These are phyloP conservation scores for Andrena trimmerana DNA, from an alignment of 2,888 invertebrate species.

Conservation along the genomic window DNA sequence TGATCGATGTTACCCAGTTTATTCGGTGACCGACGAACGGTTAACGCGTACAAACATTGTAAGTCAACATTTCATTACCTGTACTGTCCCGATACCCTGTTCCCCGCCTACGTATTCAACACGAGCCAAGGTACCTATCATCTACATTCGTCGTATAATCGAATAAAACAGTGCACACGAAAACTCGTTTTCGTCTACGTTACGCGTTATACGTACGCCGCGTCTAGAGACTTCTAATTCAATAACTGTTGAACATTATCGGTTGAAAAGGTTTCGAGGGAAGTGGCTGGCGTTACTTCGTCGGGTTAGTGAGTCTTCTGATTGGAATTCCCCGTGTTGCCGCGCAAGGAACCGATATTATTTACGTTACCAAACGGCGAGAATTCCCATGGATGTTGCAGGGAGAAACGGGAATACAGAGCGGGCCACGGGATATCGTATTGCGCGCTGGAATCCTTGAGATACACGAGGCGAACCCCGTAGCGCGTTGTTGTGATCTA, in stretches of 20 bases:
- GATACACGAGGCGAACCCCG: conserved; percentile 86
- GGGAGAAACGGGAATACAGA: background rate
- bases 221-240: background rate
- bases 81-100: background rate
- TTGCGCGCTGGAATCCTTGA: conserved; percentile 84
- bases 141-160: background rate
- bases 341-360: too few relatives aligned
- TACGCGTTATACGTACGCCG: background rate
- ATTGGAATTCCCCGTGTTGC: too few relatives aligned
- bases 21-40: background rate
- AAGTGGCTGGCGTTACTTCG: background rate
- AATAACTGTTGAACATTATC: conserved; percentile 13
- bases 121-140: background rate
- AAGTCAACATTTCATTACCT: background rate
- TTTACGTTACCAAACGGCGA: too few relatives aligned
- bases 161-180: background rate
- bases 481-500: conserved; percentile 91
- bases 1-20: background rate
- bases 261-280: background rate
- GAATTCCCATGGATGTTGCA: background rate
- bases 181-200: background rate
- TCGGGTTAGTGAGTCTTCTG: too few relatives aligned
- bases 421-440: conserved; percentile 59
- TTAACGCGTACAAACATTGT: background rate
- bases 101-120: too few relatives aligned